These are phyloP conservation scores for Cyprinodon diabolis DNA, from an alignment of 2,797 vertebrate genomes.

Conservation along the genomic window DNA sequence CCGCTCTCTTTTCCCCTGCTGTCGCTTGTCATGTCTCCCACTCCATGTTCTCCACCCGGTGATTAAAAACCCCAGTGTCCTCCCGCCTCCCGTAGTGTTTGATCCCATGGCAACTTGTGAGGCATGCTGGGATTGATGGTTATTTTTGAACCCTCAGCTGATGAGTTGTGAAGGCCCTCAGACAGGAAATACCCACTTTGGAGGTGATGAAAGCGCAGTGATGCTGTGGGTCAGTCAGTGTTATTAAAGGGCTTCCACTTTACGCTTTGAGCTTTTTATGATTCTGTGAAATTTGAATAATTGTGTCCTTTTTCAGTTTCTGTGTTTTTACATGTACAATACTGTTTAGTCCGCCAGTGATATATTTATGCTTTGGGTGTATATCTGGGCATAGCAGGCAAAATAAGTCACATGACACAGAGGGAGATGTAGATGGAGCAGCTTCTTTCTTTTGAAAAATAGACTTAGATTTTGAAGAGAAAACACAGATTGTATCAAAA, in stretches of 20 bases:
- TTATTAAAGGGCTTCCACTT: neutral
- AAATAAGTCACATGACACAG: too few relatives aligned
- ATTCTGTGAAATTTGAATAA: neutral
- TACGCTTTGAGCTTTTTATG: neutral
- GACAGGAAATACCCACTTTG: constrained; percentile 28
- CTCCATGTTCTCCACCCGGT: constrained; percentile 28
- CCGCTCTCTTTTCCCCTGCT: constrained; percentile 2
- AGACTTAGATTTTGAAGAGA: too few relatives aligned
- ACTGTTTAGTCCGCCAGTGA: neutral
- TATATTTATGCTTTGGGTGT: too few relatives aligned
- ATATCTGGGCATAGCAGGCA: too few relatives aligned
- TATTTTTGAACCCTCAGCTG: constrained; percentile 41
- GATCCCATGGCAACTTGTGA: constrained; percentile 53
- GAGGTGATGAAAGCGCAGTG: constrained; percentile 29
- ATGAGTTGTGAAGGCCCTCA: constrained; percentile 14
- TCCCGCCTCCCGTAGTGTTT: constrained; percentile 33
- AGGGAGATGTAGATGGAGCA: too few relatives aligned
- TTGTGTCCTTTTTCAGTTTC: too few relatives aligned
- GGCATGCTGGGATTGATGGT: constrained; percentile 47
- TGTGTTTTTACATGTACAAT: too few relatives aligned
- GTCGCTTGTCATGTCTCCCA: constrained; percentile 15
- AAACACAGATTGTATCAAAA: too few relatives aligned
- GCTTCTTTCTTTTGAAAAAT: too few relatives aligned
- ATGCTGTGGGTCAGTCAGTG: constrained; percentile 10
- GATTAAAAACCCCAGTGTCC: constrained; percentile 48